These are phyloP conservation scores for Aelia acuminata DNA, from an alignment of 2,888 invertebrate genomes.

Conservation along the genomic window DNA sequence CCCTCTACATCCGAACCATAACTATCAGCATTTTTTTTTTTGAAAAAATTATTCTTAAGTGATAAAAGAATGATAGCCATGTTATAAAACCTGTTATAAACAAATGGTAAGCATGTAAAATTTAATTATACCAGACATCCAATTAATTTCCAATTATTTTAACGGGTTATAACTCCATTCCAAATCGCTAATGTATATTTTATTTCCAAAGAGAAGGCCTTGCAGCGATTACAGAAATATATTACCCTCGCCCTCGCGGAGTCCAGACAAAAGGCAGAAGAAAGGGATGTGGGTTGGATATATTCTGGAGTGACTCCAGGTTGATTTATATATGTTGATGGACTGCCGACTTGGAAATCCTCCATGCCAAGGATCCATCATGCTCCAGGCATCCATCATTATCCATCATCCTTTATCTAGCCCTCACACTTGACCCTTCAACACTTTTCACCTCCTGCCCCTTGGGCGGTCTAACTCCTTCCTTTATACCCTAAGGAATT, in stretches of 20 bases:
- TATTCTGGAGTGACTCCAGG: constrained; percentile 41
- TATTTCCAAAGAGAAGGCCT: neutral
- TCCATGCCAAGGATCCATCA: constrained; percentile 50
- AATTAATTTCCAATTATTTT: no score
- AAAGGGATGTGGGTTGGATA: constrained; percentile 33
- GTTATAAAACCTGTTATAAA: no score
- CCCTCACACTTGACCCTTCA: constrained; percentile 49
- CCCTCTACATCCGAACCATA: no score
- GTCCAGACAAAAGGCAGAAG: constrained; percentile 14
- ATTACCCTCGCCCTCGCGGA: neutral
- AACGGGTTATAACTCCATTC: no score
- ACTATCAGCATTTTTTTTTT: no score
- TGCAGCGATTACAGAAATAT: neutral
- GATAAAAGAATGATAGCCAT: no score
- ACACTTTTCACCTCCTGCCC: constrained; percentile 29
- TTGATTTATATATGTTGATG: constrained; percentile 50
- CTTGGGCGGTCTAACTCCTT: neutral
- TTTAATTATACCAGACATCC: no score
- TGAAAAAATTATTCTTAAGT: no score
- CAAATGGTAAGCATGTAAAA: no score
- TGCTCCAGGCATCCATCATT: constrained; percentile 42
- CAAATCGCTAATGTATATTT: neutral
- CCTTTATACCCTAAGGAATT: constrained; percentile 4
- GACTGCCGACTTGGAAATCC: constrained; percentile 53
- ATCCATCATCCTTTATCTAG: constrained; percentile 51